A percentile compares a stretch with the other conserved stretches of the same genome.
These are phyloP conservation scores for Drosophila ustulata DNA, from an alignment of 2,888 invertebrate species.

Conservation along the genomic window DNA sequence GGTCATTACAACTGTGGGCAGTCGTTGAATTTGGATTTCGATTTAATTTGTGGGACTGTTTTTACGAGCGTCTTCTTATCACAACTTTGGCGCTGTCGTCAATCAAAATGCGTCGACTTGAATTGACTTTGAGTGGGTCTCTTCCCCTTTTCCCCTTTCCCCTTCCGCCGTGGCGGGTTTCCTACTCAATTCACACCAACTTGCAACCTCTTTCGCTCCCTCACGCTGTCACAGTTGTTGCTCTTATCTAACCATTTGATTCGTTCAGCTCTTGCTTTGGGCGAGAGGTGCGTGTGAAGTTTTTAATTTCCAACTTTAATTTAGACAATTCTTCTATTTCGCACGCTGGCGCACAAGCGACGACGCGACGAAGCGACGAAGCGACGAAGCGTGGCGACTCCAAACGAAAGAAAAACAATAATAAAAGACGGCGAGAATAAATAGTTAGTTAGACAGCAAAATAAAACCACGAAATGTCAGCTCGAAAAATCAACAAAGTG, in stretches of 20 bases:
- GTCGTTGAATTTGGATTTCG: conserved; percentile 5
- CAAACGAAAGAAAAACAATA: conserved; percentile 18
- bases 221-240: conserved; percentile 2
- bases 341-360: conserved; percentile 64
- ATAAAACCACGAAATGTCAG: conserved; percentile 67
- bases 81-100: conserved; percentile 57
- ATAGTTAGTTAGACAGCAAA: conserved; percentile 33
- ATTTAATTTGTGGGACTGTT: conserved; percentile 37
- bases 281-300: conserved; percentile 71
- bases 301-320: conserved; percentile 79
- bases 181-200: conserved; percentile 21
- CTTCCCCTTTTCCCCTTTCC: not conserved
- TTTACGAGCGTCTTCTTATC: conserved; percentile 64
- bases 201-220: conserved; percentile 6
- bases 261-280: conserved; percentile 31
- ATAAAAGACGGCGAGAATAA: conserved; percentile 38
- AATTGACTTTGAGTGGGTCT: conserved; percentile 53
- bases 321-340: conserved; percentile 75
- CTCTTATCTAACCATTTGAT: conserved; percentile 13
- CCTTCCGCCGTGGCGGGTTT: not conserved
- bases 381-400: conserved; percentile 71
- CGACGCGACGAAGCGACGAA: conserved; percentile 72
- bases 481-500: conserved; percentile 70
- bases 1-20: conserved; percentile 4
- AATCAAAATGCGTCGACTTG: conserved; percentile 59